Base-by-base conservation (phyloP, 1,140 invertebrate genomes). In the Brachionus sp. region DNA sequence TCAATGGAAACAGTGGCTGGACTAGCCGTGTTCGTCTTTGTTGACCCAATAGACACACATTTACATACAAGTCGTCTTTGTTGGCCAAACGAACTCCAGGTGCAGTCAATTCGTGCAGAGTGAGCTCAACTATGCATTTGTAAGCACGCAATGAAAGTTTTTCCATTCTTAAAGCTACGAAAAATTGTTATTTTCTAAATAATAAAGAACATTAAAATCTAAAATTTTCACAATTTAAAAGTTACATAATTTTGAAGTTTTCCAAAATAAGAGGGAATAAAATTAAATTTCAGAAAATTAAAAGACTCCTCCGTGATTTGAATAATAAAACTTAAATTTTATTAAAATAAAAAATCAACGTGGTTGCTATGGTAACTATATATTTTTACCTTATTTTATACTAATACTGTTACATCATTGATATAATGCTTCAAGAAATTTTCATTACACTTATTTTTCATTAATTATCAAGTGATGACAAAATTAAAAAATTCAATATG, bases 81-180 rank as follows among this genome's bases (percentile, higher is more conserved):
- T 87, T 87, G 19, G 86, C 85, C 53, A 89, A 83, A 86, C 88
- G 88, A 9, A 87, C 86, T 6, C 88, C 88, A 57, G 88, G 88
- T 66, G 87, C 87, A 64, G 88, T 86, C 5, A 88, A 86, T 83
- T 85, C 85, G 73, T 86, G 84, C 12, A 88, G 53, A 64, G 85
- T 86, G 9, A 88, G 68, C 78, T 88, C 86, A 23, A 87, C 87
- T 84, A 86, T 73, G 84, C 86, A 87, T 84, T 86, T 86, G 16
- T 87, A 82, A 7, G 86, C 87, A 83, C 86, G 84, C 75, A 86
- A 83, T 64, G 87, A 86, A 86, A 88, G 87, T 83, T 84, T 86
- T n/a, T 42, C 68, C 64, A 39, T 66, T 37, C 6, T 70, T 70
- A 70, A 70, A 70, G 37, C 33, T 39, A 70, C 35, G 33, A 70